Evolutionary conservation across 2,797 vertebrate genomes (phyloP).

Genomic region (Mus caroli): DNA sequence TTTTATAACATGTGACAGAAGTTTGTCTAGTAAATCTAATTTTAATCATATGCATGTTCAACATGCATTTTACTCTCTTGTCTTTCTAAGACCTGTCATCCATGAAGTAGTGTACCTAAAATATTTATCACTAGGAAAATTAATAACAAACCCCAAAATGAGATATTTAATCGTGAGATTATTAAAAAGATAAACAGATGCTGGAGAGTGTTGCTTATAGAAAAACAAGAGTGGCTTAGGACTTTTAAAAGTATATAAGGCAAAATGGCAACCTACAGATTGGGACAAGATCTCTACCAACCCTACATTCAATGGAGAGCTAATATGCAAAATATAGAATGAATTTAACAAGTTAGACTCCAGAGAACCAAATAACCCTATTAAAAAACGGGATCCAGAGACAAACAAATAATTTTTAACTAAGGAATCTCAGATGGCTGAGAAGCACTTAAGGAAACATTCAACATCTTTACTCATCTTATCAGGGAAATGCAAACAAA

Average conservation of each 20-base stretch:
- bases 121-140: not conserved
- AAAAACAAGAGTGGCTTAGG: not conserved
- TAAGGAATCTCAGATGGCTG: not conserved
- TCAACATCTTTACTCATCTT: not conserved
- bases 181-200: conserved; percentile 22
- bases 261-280: not conserved
- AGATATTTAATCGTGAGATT: not conserved
- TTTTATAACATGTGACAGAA: not conserved
- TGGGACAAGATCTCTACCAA: not conserved
- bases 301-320: not conserved
- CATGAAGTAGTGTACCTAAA: not conserved
- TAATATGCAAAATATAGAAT: not conserved
- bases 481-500: not conserved
- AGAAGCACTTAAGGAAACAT: not conserved
- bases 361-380: not conserved
- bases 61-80: not conserved
- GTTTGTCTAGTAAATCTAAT: not conserved
- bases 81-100: not conserved
- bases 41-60: not conserved
- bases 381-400: too few relatives aligned
- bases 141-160: not conserved
- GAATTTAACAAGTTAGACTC: not conserved
- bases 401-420: not conserved
- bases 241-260: not conserved
- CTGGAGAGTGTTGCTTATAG: not conserved